These are phyloP conservation scores for Diabrotica virgifera DNA, from an alignment of 1,140 invertebrate genomes.

Conservation along the genomic window DNA sequence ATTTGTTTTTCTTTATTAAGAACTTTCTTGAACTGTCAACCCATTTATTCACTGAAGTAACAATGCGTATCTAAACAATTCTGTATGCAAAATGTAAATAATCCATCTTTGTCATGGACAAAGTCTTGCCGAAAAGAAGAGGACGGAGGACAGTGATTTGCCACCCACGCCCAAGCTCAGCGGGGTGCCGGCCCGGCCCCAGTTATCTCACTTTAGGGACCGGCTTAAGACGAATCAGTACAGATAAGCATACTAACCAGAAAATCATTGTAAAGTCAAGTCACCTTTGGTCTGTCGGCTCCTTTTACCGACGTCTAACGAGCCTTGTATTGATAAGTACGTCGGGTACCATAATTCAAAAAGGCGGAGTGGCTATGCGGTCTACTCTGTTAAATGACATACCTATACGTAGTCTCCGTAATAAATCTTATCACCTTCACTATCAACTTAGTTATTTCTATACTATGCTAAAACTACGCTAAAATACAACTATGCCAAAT, in stretches of 20 bases:
- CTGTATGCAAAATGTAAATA: not conserved
- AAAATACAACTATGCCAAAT: too few species aligned
- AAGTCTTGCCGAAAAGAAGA: not conserved
- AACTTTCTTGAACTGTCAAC: too few species aligned
- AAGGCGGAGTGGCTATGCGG: not conserved
- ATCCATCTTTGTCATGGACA: not conserved
- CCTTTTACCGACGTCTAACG: conserved; percentile 16
- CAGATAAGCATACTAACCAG: conserved; percentile 25
- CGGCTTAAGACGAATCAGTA: conserved; percentile 16
- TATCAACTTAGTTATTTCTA: too few species aligned
- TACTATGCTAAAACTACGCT: too few species aligned
- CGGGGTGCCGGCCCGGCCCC: not conserved
- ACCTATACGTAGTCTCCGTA: too few species aligned
- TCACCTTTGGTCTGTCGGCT: conserved; percentile 19
- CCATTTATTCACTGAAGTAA: too few species aligned
- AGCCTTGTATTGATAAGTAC: conserved; percentile 8
- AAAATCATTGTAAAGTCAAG: conserved; percentile 25
- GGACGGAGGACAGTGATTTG: conserved; percentile 10
- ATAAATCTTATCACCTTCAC: too few species aligned
- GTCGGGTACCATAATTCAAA: conserved; percentile 2
- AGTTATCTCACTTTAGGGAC: conserved; percentile 22
- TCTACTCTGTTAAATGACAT: not conserved
- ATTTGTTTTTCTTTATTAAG: too few species aligned
- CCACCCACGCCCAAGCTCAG: conserved; percentile 20
- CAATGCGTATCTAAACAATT: not conserved